Evolutionary conservation across 92 coral and sea anemone genomes (phyloP).

Genomic region (Parazoanthus atlanticus): DNA sequence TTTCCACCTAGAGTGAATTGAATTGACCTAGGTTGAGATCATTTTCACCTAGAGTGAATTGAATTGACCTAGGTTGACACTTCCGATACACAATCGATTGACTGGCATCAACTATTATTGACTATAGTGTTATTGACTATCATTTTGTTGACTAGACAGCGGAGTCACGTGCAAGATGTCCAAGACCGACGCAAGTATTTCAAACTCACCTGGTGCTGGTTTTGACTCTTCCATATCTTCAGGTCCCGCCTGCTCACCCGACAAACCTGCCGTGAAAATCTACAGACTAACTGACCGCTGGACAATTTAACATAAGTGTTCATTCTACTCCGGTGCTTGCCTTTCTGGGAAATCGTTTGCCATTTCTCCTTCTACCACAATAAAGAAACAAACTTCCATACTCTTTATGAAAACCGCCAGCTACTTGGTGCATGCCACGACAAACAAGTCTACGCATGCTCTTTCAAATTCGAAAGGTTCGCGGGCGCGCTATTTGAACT

Average conservation of each 20-base stretch:
- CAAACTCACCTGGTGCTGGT: constrained; percentile 12
- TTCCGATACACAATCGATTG: no score
- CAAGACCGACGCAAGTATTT: not conserved
- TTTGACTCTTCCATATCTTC: constrained; percentile 10
- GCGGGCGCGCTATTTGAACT: constrained; percentile 47
- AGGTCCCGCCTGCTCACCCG: not conserved
- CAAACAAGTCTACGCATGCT: constrained; percentile 21
- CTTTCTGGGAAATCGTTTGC: not conserved
- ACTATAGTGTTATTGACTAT: no score
- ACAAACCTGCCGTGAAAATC: not conserved
- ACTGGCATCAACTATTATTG: no score
- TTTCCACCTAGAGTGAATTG: no score
- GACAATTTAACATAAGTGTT: not conserved
- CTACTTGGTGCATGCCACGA: not conserved
- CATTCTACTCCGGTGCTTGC: not conserved
- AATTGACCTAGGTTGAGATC: no score
- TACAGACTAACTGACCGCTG: not conserved
- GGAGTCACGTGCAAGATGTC: no score
- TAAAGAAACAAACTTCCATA: not conserved
- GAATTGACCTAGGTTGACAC: no score
- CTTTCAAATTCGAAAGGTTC: not conserved
- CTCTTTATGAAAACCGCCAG: not conserved
- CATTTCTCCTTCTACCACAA: not conserved
- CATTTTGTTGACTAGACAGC: no score
- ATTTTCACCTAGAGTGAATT: no score